These are phyloP conservation scores for Oreohelix idahoensis DNA, from an alignment of 1,140 invertebrate species.

Conservation along the genomic window DNA sequence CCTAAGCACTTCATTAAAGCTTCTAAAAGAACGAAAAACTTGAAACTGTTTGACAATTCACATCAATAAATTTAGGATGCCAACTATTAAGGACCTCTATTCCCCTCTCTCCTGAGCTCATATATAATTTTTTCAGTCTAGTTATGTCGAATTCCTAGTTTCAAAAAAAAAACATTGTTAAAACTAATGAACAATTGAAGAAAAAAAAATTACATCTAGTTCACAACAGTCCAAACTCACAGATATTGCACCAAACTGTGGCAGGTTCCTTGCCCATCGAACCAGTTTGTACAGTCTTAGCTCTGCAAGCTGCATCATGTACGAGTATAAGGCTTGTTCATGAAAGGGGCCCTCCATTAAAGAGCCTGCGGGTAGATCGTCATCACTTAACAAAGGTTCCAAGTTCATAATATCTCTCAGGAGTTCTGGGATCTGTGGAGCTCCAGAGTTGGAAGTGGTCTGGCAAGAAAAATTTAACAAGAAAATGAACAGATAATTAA, in stretches of 20 bases:
- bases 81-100: too few species aligned
- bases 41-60: too few species aligned
- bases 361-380: slow-evolving; percentile 62
- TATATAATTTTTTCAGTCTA: too few species aligned
- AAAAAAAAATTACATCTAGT: too few species aligned
- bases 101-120: too few species aligned
- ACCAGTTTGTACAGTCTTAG: slow-evolving; percentile 97
- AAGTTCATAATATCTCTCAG: slow-evolving; percentile 70
- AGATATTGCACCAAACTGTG: slow-evolving; percentile 94
- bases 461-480: not conserved
- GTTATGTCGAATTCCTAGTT: too few species aligned
- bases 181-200: too few species aligned
- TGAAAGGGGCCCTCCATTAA: slow-evolving; percentile 47
- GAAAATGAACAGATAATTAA: not conserved
- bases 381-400: slow-evolving; percentile 69
- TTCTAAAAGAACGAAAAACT: too few species aligned
- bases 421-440: slow-evolving; percentile 59
- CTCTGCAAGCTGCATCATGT: slow-evolving; percentile 82
- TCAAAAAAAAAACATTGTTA: too few species aligned
- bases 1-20: too few species aligned
- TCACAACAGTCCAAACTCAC: slow-evolving; percentile 50
- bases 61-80: too few species aligned
- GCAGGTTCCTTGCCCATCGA: slow-evolving; percentile 97
- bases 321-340: slow-evolving; percentile 59
- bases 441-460: slow-evolving; percentile 14